These are phyloP conservation scores for Polietes domitor DNA, from an alignment of 2,888 invertebrate species.

Conservation along the genomic window DNA sequence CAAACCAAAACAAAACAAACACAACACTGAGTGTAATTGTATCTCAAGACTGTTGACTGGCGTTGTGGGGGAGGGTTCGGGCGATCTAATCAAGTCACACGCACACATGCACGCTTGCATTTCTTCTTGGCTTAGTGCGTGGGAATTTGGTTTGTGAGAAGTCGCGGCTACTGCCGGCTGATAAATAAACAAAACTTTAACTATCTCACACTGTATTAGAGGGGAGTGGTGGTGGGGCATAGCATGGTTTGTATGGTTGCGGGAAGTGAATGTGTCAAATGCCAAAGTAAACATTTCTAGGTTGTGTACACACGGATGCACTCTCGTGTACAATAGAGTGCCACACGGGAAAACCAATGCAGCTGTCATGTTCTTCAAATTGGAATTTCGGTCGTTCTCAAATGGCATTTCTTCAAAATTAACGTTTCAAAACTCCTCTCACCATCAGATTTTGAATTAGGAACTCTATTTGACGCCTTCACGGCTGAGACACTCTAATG, in stretches of 20 bases:
- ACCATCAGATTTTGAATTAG: no score
- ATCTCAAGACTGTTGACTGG: background rate
- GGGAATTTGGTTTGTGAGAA: conserved; percentile 51
- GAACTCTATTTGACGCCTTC: no score
- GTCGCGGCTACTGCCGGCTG: conserved; percentile 28
- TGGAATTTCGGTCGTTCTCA: no score
- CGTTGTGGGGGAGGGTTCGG: background rate
- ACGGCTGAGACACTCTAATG: no score
- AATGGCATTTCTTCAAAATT: no score
- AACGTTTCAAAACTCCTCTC: no score
- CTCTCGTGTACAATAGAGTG: no score
- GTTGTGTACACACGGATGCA: background rate
- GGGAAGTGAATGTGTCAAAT: conserved; percentile 23
- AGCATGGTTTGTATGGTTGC: background rate
- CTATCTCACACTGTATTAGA: background rate
- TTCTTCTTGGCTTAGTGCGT: conserved; percentile 36
- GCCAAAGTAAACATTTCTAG: conserved; percentile 6
- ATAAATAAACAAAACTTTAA: background rate
- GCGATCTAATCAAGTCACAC: conserved; percentile 36
- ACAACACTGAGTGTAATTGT: background rate
- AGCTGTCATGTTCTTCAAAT: no score
- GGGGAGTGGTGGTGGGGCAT: no score
- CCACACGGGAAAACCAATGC: background rate
- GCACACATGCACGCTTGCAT: background rate
- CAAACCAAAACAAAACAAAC: background rate